These are phyloP conservation scores for Labeo rohita DNA, from an alignment of 2,113 vertebrate genomes.

Conservation along the genomic window DNA sequence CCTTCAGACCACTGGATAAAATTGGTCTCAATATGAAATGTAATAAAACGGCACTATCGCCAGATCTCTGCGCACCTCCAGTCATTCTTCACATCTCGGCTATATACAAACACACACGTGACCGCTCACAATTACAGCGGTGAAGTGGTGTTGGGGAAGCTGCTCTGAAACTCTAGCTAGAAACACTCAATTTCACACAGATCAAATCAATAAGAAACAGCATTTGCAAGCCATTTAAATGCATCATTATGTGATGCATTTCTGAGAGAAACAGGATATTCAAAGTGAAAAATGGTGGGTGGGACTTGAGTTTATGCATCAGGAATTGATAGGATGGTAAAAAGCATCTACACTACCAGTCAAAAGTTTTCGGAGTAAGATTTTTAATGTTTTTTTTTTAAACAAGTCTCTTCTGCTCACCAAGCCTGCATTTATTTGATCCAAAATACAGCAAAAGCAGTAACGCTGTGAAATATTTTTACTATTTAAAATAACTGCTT, in stretches of 20 bases:
- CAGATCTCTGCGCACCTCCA: constrained; percentile 69
- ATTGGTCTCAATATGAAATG: constrained; percentile 78
- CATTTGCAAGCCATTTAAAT: not conserved
- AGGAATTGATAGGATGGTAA: not conserved
- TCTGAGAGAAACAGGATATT: not conserved
- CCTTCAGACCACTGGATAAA: constrained; percentile 76
- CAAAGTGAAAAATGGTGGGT: not conserved
- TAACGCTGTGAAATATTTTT: too few species aligned
- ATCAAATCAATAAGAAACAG: not conserved
- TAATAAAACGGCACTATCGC: constrained; percentile 75
- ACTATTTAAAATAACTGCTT: too few species aligned
- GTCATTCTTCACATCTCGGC: constrained; percentile 70
- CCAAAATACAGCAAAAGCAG: too few species aligned
- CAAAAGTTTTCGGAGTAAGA: too few species aligned
- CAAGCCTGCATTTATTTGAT: too few species aligned
- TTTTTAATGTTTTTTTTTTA: too few species aligned
- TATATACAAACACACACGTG: constrained; percentile 28
- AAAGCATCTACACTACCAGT: not conserved
- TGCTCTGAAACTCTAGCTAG: not conserved
- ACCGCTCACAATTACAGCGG: not conserved
- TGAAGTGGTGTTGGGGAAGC: not conserved
- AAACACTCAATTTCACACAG: not conserved
- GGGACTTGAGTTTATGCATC: not conserved
- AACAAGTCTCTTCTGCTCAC: too few species aligned
- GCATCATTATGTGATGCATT: not conserved